Conservation (phyloP, 2,888 invertebrate species). For the Atethmia centrago region DNA sequence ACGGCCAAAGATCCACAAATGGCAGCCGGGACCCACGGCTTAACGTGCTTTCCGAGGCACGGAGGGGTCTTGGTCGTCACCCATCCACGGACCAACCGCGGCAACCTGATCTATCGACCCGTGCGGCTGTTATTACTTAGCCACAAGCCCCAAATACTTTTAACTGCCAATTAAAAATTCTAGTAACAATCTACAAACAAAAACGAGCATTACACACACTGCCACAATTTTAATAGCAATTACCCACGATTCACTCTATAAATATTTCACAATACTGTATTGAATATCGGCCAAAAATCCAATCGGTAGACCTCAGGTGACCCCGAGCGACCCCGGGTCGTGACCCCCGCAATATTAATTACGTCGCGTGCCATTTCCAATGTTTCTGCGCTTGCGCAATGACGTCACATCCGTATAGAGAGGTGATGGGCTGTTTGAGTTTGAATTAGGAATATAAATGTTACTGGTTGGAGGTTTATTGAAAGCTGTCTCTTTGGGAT, state of each 20-base stretch:
- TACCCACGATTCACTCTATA: conserved; percentile 38
- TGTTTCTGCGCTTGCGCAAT: conserved; percentile 70
- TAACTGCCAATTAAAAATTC: conserved; percentile 38
- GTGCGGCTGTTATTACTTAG: no score
- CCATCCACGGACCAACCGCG: no score
- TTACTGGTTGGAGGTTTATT: conserved; percentile 20
- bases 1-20: no score
- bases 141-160: not conserved
- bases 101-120: no score
- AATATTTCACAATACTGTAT: conserved; percentile 56
- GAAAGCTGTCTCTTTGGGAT: conserved; percentile 14
- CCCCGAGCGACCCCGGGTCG: conserved; percentile 60
- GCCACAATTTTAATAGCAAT: conserved; percentile 48
- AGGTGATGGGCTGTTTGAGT: conserved; percentile 55
- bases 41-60: no score
- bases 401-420: conserved; percentile 59
- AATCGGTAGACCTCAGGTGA: conserved; percentile 55
- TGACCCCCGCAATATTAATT: conserved; percentile 69
- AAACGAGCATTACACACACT: conserved; percentile 6
- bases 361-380: conserved; percentile 70
- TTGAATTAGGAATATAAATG: conserved; percentile 38
- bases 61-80: no score
- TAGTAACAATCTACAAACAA: conserved; percentile 15
- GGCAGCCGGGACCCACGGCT: no score
- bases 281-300: conserved; percentile 63